These are phyloP conservation scores for Chymomyza amoena DNA, from an alignment of 2,888 invertebrate genomes.

Conservation along the genomic window DNA sequence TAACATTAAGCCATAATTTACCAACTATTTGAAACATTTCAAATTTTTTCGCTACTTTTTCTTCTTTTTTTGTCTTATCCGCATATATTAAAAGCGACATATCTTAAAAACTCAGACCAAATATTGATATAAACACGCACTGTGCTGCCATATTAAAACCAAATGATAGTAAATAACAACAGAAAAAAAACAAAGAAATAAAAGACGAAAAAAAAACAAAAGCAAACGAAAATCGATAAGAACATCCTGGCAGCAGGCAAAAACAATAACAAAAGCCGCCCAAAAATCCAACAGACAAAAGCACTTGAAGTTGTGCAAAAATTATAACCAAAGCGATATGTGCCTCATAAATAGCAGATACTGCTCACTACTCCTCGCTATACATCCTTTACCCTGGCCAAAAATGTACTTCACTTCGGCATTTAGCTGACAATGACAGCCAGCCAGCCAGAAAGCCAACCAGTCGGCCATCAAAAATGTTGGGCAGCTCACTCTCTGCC, in stretches of 20 bases:
- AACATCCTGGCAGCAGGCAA: not conserved
- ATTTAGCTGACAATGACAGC: constrained; percentile 71
- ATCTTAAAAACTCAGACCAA: constrained; percentile 12
- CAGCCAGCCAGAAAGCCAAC: constrained; percentile 27
- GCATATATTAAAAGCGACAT: not conserved
- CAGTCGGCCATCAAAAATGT: constrained; percentile 61
- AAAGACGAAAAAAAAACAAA: not conserved
- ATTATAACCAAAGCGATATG: constrained; percentile 9
- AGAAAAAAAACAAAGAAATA: not conserved
- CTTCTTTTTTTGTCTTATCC: not conserved
- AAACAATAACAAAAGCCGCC: not conserved
- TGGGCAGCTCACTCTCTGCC: constrained; percentile 27
- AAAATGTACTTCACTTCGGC: constrained; percentile 65
- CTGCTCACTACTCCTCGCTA: constrained; percentile 22
- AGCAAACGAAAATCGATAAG: constrained; percentile 14
- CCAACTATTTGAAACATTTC: not conserved
- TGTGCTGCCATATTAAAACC: constrained; percentile 16
- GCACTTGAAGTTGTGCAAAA: not conserved
- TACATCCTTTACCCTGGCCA: constrained; percentile 24
- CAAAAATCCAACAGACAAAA: constrained; percentile 2
- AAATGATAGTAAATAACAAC: constrained; percentile 20
- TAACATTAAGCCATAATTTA: not conserved
- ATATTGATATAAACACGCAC: constrained; percentile 17
- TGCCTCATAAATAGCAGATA: constrained; percentile 44
- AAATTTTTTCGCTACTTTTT: not conserved